phyloP scores from a whole-genome alignment of 2,113 vertebrate genomes.

The Paracanthobrama guichenoti region DNA sequence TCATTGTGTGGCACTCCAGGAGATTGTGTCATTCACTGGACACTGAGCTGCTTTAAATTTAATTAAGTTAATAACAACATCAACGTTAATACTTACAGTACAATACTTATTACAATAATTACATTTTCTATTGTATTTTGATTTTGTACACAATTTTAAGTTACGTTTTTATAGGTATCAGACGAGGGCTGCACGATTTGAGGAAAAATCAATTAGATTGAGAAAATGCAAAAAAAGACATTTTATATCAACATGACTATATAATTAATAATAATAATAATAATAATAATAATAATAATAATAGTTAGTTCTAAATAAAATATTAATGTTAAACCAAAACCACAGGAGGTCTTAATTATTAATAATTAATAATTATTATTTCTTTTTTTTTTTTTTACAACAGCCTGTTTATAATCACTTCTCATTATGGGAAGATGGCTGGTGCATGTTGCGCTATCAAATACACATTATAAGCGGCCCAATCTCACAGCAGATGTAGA shows the following conservation, averaged over 20 bases:
- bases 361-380: no score
- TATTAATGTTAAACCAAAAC: neutral
- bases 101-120: neutral
- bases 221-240: no score
- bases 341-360: no score
- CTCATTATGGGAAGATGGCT: neutral
- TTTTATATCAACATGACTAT: no score
- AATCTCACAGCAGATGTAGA: neutral
- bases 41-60: neutral
- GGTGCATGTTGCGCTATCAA: neutral
- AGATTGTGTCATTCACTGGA: neutral
- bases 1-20: slow-evolving; percentile 8
- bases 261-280: no score
- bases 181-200: neutral
- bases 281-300: no score
- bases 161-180: no score
- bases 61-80: neutral
- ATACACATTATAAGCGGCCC: neutral
- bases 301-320: neutral
- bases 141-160: neutral
- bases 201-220: accelerated
- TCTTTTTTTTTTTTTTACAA: neutral
- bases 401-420: neutral
- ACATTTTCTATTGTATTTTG: neutral
- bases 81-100: neutral